These are phyloP conservation scores for Chloroceryle aenea DNA, from an alignment of 2,113 vertebrate species.

Conservation along the genomic window DNA sequence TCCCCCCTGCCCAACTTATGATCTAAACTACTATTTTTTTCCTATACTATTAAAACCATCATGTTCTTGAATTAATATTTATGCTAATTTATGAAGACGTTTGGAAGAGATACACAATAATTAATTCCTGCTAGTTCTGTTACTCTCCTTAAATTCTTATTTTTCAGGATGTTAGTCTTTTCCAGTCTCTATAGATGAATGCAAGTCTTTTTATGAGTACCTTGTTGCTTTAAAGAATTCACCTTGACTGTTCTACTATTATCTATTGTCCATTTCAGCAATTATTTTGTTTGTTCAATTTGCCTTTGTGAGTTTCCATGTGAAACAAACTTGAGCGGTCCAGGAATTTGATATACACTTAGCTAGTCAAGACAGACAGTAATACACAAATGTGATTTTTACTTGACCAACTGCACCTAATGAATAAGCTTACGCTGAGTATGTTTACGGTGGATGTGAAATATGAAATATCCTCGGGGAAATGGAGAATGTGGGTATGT, in stretches of 20 bases:
- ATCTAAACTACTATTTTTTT: background rate
- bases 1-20: background rate
- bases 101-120: background rate
- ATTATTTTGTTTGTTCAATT: background rate
- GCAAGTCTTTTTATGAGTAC: background rate
- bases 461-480: background rate
- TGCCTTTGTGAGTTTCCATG: background rate
- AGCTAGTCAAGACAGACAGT: background rate
- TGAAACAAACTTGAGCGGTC: background rate
- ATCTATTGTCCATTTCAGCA: background rate
- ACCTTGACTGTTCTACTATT: background rate
- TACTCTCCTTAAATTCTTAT: background rate
- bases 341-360: background rate
- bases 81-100: background rate
- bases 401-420: background rate
- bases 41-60: background rate
- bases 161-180: background rate
- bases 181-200: background rate
- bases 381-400: background rate
- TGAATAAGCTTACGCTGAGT: background rate
- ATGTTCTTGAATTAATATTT: conserved; percentile 31
- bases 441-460: background rate
- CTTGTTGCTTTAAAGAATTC: background rate
- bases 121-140: background rate
- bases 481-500: background rate